These are phyloP conservation scores for Nasalis larvatus DNA, from an alignment of 2,113 vertebrate species.

Conservation along the genomic window DNA sequence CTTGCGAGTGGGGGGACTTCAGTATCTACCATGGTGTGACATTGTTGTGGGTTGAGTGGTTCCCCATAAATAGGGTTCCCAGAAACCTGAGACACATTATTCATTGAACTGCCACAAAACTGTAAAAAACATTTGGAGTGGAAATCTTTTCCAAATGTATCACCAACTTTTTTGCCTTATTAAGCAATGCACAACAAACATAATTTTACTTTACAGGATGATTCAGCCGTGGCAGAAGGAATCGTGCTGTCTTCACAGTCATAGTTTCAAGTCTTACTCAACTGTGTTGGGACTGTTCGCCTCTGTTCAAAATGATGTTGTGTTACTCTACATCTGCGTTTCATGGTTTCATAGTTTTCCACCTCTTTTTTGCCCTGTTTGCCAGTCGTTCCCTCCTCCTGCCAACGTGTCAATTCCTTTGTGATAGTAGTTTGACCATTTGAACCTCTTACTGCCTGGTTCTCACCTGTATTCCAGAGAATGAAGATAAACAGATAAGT, in stretches of 20 bases:
- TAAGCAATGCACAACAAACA: background rate
- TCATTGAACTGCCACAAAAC: background rate
- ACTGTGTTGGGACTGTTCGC: background rate
- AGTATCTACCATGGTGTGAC: too few relatives aligned
- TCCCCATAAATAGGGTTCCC: background rate
- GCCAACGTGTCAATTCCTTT: background rate
- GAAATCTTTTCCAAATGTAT: background rate
- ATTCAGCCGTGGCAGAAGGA: rapidly evolving
- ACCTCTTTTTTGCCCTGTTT: background rate
- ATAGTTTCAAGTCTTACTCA: rapidly evolving
- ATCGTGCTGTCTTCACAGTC: rapidly evolving
- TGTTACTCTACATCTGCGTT: background rate
- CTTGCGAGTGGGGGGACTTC: background rate
- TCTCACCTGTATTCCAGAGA: background rate
- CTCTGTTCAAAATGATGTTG: background rate
- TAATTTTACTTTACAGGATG: background rate
- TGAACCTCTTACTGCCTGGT: background rate
- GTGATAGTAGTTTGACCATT: background rate
- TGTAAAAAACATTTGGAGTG: background rate
- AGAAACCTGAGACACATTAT: background rate
- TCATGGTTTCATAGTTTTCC: background rate
- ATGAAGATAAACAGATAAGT: background rate
- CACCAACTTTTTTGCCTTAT: background rate
- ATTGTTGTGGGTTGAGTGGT: background rate
- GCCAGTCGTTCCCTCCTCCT: background rate